phyloP scores from a whole-genome alignment of 2,797 vertebrate genomes.

The Sebastes cheni region DNA sequence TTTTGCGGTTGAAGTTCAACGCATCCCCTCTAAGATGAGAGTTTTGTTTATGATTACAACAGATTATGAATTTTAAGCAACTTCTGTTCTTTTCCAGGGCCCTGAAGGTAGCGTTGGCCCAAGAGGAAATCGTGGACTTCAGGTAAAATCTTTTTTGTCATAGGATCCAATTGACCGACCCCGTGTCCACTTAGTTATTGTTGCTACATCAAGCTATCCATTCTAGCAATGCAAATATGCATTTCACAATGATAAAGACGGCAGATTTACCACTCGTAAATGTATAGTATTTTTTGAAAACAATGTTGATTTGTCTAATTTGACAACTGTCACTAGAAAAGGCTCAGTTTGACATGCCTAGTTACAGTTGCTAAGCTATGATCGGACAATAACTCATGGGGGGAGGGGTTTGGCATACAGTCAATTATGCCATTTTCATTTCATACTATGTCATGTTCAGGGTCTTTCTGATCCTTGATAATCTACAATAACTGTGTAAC shows the following conservation, averaged over 20 bases:
- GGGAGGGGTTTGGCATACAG: neutral
- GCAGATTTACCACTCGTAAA: neutral
- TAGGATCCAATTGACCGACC: neutral
- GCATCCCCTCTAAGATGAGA: neutral
- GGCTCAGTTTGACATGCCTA: neutral
- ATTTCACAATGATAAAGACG: neutral
- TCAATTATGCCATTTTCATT: neutral
- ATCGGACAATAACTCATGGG: neutral
- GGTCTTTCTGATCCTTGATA: neutral
- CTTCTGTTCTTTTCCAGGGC: constrained; percentile 77
- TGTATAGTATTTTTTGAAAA: neutral
- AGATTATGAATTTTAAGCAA: neutral
- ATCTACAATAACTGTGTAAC: neutral
- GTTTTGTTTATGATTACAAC: neutral
- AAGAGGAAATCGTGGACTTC: constrained; percentile 86
- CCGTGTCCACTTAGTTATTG: fast-evolving
- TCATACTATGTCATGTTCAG: neutral
- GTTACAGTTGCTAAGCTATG: neutral
- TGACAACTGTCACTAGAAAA: neutral
- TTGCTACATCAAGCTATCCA: neutral
- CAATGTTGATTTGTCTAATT: neutral
- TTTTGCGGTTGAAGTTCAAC: neutral
- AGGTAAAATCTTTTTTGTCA: constrained; percentile 71
- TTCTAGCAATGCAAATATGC: neutral
- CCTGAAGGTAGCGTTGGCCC: constrained; percentile 85